Evolutionary conservation across 2,888 invertebrate species (phyloP).

Genomic region (Epinotia demarniana): DNA sequence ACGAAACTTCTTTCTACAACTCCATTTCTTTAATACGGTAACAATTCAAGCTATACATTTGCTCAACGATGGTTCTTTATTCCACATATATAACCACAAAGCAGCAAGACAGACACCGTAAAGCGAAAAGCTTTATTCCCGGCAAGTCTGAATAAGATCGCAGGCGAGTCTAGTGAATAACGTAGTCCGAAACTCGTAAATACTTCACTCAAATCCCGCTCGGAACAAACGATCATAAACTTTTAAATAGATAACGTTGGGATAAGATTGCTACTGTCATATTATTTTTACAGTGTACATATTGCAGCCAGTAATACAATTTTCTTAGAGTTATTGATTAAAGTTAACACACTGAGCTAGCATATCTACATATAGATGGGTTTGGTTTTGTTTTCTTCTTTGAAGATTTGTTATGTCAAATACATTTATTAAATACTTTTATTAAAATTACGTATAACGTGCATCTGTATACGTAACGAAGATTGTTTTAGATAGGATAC

Average conservation of each 20-base stretch:
- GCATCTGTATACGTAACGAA: no score
- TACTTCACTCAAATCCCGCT: slow-evolving; percentile 23
- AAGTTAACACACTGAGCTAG: no score
- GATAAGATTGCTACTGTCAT: slow-evolving; percentile 12
- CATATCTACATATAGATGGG: no score
- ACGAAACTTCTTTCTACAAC: background rate
- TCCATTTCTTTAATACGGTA: background rate
- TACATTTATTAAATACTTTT: no score
- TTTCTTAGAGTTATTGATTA: no score
- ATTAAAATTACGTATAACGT: no score
- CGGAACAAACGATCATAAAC: slow-evolving; percentile 32
- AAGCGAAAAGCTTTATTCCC: slow-evolving; percentile 13
- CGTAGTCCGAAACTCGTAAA: slow-evolving; percentile 34
- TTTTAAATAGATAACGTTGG: slow-evolving; percentile 18
- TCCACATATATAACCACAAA: background rate
- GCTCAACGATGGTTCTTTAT: background rate
- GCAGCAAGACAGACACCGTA: slow-evolving; percentile 10
- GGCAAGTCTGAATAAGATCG: slow-evolving; percentile 2
- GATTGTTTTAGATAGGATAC: no score
- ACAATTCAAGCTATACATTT: background rate
- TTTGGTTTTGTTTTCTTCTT: no score
- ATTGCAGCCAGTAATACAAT: background rate
- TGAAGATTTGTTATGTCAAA: no score
- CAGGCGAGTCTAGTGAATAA: slow-evolving; percentile 22
- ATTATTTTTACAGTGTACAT: slow-evolving; percentile 11